These are phyloP conservation scores for Andrena chrysosceles DNA, from an alignment of 2,888 invertebrate genomes.

Conservation along the genomic window DNA sequence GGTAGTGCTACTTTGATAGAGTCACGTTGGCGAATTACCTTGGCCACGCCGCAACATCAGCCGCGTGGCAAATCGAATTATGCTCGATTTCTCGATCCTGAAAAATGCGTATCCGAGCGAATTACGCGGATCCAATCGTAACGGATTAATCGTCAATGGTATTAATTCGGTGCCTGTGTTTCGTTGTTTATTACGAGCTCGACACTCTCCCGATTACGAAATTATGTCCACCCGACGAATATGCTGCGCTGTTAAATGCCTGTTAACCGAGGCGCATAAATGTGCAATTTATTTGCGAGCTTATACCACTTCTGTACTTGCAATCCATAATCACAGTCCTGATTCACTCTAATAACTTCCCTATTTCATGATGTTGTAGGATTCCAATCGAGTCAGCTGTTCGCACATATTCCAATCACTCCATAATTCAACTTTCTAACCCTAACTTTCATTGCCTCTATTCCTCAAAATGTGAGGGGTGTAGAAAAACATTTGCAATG, in stretches of 20 bases:
- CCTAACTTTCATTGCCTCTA: too few relatives aligned
- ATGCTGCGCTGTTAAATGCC: conserved; percentile 7
- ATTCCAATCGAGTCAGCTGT: neutral
- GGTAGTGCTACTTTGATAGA: conserved; percentile 21
- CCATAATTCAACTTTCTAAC: neutral
- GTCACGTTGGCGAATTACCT: conserved; percentile 39
- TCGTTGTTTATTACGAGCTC: neutral
- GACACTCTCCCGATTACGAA: conserved; percentile 22
- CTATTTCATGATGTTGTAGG: neutral
- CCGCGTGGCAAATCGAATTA: conserved; percentile 46
- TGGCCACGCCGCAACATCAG: conserved; percentile 47
- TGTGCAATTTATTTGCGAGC: neutral
- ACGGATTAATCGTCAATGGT: neutral
- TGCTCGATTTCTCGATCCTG: conserved; percentile 15
- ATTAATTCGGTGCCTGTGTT: conserved; percentile 4
- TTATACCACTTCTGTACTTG: neutral
- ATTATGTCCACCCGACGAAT: conserved; percentile 19
- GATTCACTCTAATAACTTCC: neutral
- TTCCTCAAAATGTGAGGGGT: too few relatives aligned
- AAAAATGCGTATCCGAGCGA: conserved; percentile 17
- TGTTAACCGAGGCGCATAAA: conserved; percentile 14
- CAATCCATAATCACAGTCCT: neutral
- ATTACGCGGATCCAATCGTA: conserved; percentile 1
- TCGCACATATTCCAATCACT: neutral
- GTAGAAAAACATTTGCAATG: too few relatives aligned